Percentiles rank a stretch among this genome's conserved stretches.
These are phyloP conservation scores for Chelonoidis abingdonii DNA, from an alignment of 2,113 vertebrate species.

Conservation along the genomic window DNA sequence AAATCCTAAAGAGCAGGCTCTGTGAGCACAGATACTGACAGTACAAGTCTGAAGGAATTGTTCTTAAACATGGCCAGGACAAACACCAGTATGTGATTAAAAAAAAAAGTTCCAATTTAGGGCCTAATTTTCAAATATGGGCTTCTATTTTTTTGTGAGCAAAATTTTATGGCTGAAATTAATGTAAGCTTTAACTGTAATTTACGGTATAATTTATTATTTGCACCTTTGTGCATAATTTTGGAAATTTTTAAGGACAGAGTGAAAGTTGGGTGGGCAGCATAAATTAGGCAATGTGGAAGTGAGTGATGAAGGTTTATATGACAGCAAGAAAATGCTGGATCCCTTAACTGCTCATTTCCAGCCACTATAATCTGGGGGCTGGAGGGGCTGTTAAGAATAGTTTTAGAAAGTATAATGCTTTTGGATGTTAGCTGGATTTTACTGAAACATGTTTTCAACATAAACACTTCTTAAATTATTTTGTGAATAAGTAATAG, in stretches of 20 bases:
- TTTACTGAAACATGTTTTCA: neutral
- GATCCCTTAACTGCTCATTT: neutral
- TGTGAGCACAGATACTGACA: neutral
- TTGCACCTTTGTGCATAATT: neutral
- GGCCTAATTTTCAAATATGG: neutral
- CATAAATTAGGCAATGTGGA: neutral
- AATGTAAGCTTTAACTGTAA: accelerated
- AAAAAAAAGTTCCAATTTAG: neutral
- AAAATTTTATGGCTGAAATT: neutral
- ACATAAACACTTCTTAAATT: neutral
- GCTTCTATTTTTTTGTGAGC: neutral
- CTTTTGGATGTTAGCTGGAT: neutral
- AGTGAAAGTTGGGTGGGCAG: neutral
- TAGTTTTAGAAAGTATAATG: neutral
- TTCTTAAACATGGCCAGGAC: neutral
- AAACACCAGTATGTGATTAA: neutral
- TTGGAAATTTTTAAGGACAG: neutral
- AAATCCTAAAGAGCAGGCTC: neutral
- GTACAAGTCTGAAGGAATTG: neutral
- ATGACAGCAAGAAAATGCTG: neutral
- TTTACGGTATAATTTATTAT: neutral
- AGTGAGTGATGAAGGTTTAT: accelerated
- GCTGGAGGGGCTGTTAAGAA: neutral
- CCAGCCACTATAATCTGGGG: neutral
- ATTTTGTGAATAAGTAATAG: neutral